Evolutionary conservation across 1,140 invertebrate genomes (phyloP).

Genomic region (Eumeta japonica): DNA sequence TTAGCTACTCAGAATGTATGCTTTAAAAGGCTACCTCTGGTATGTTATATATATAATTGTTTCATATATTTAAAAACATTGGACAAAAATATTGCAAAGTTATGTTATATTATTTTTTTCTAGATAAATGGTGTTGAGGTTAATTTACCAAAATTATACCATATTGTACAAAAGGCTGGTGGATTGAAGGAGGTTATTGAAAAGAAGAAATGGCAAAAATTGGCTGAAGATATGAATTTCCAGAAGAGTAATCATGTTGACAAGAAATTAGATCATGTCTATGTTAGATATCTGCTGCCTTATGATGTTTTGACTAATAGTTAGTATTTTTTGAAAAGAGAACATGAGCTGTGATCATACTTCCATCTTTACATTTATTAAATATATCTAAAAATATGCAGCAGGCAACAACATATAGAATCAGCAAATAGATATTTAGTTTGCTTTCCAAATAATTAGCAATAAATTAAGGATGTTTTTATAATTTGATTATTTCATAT

Average conservation of each 20-base stretch:
- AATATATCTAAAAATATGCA: too few species aligned
- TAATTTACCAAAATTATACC: slow-evolving; percentile 82
- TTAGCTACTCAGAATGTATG: slow-evolving; percentile 75
- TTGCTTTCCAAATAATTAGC: too few species aligned
- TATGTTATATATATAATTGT: slow-evolving; percentile 44
- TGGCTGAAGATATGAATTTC: slow-evolving; percentile 86
- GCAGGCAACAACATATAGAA: too few species aligned
- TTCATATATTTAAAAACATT: too few species aligned
- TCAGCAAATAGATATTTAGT: too few species aligned
- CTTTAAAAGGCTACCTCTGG: slow-evolving; percentile 74
- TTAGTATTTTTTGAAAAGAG: slow-evolving; percentile 33
- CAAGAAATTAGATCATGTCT: slow-evolving; percentile 86
- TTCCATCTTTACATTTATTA: too few species aligned
- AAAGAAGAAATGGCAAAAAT: slow-evolving; percentile 86
- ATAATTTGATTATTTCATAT: too few species aligned
- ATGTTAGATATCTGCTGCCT: slow-evolving; percentile 90
- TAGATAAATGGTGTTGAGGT: slow-evolving; percentile 88
- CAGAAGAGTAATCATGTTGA: slow-evolving; percentile 78
- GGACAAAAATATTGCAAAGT: too few species aligned
- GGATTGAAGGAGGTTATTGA: slow-evolving; percentile 88
- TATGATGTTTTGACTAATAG: slow-evolving; percentile 81
- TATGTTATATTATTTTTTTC: slow-evolving; percentile 13
- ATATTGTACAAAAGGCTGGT: slow-evolving; percentile 81
- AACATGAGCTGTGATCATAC: too few species aligned
- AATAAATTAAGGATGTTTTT: too few species aligned